phyloP scores from a whole-genome alignment of 2,797 vertebrate species.

The Chelmon rostratus region DNA sequence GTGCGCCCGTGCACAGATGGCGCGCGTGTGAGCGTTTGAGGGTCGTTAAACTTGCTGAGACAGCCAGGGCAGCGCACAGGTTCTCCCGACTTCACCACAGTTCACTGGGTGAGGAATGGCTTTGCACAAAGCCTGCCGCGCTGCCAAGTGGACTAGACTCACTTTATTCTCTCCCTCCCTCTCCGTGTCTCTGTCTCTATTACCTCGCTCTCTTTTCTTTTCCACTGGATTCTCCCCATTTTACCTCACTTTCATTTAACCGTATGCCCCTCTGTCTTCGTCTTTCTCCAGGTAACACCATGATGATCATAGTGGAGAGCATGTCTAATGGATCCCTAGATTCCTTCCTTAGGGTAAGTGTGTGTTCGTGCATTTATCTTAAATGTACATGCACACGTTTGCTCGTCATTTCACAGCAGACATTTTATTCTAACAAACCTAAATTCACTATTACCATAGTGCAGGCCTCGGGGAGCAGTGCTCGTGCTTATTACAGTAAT shows the following conservation, averaged over 20 bases:
- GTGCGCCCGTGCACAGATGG: not conserved
- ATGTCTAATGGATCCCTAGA: constrained; percentile 93
- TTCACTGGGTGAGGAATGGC: constrained; percentile 78
- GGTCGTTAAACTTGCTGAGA: constrained; percentile 77
- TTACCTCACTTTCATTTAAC: not conserved
- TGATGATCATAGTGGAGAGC: constrained; percentile 95
- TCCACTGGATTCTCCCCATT: not conserved
- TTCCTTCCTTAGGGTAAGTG: constrained; percentile 92
- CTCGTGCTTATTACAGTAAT: constrained; percentile 46
- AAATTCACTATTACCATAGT: constrained; percentile 15
- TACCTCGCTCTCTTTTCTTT: constrained; percentile 39
- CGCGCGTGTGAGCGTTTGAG: constrained; percentile 47
- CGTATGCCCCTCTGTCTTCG: constrained; percentile 12
- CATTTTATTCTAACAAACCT: constrained; percentile 34
- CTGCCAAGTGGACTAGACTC: constrained; percentile 68
- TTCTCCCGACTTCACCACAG: constrained; percentile 69
- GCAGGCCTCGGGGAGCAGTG: constrained; percentile 34
- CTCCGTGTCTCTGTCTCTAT: constrained; percentile 51
- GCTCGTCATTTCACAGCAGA: constrained; percentile 6
- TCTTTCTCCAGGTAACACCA: constrained; percentile 88
- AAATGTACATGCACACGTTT: not conserved
- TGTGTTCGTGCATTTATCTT: not conserved
- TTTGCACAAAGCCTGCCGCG: constrained; percentile 68
- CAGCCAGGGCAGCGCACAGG: constrained; percentile 66
- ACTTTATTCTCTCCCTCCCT: constrained; percentile 46